These are phyloP conservation scores for Cryptus armator DNA, from an alignment of 2,888 invertebrate species.

Conservation along the genomic window DNA sequence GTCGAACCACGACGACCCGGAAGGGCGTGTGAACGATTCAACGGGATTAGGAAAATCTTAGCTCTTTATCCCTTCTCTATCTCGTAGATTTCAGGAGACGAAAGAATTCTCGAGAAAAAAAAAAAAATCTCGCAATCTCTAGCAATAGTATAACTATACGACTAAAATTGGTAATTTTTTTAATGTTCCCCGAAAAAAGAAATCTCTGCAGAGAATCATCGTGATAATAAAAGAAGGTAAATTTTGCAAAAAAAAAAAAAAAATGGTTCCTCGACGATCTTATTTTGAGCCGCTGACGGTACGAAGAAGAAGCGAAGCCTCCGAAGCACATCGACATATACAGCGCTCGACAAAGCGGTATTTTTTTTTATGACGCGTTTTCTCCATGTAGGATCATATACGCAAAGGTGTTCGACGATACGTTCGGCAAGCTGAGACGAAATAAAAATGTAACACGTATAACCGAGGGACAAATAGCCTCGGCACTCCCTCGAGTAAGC, in stretches of 20 bases:
- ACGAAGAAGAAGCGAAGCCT: conserved; percentile 45
- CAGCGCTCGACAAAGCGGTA: conserved; percentile 16
- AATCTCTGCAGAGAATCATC: not conserved
- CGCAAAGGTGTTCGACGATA: conserved; percentile 48
- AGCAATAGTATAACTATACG: not conserved
- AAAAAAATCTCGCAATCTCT: not conserved
- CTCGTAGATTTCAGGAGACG: not conserved
- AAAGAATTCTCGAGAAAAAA: conserved; percentile 2
- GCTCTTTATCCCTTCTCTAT: conserved; percentile 30
- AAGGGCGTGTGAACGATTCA: conserved; percentile 64
- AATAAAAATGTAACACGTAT: conserved; percentile 72
- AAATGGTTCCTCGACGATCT: conserved; percentile 71
- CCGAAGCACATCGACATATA: conserved; percentile 1
- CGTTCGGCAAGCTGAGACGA: conserved; percentile 49
- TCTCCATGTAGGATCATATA: conserved; percentile 40
- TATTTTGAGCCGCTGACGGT: conserved; percentile 78
- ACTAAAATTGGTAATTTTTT: not conserved
- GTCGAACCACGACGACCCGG: conserved; percentile 50
- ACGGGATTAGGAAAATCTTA: conserved; percentile 64
- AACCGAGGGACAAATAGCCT: conserved; percentile 72
- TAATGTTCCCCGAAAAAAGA: too few relatives aligned
- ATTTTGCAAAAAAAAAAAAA: too few relatives aligned
- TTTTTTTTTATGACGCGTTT: conserved; percentile 43
- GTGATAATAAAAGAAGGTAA: not conserved
- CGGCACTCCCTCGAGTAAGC: conserved; percentile 62